Percentiles rank a stretch among this genome's conserved stretches.
Evolutionary conservation across 2,888 invertebrate species (phyloP).

Genomic region (Ophion obscuratus): DNA sequence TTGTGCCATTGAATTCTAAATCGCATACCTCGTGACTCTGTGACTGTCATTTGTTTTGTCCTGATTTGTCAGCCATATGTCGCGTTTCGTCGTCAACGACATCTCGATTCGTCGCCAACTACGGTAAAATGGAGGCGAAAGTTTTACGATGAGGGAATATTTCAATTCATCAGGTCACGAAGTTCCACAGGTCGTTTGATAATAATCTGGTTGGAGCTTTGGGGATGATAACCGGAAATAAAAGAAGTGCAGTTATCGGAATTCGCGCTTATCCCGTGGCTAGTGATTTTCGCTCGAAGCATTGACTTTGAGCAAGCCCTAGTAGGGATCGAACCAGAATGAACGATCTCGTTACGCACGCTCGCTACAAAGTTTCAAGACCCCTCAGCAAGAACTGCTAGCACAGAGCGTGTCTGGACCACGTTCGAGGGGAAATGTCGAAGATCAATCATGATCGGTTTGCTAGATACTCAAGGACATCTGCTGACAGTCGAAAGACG

Average conservation of each 20-base stretch:
- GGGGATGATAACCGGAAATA: slow-evolving; percentile 8
- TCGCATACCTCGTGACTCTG: background rate
- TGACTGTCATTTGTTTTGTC: slow-evolving; percentile 73
- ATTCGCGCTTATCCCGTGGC: background rate
- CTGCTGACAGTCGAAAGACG: slow-evolving; percentile 59
- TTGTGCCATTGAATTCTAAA: slow-evolving; percentile 4
- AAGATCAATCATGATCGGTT: slow-evolving; percentile 73
- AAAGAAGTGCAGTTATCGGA: slow-evolving; percentile 16
- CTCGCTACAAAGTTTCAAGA: slow-evolving; percentile 4
- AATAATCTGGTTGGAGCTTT: slow-evolving; percentile 34
- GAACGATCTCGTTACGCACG: slow-evolving; percentile 22
- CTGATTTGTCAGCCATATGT: slow-evolving; percentile 49
- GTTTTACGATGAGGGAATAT: background rate
- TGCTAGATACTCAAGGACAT: slow-evolving; percentile 71
- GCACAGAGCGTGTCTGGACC: background rate
- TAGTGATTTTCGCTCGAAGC: slow-evolving; percentile 14
- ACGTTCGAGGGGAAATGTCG: slow-evolving; percentile 54
- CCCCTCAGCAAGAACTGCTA: slow-evolving; percentile 8
- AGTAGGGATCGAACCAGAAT: slow-evolving; percentile 1
- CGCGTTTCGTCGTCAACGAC: background rate
- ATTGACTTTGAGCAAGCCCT: background rate
- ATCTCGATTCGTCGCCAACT: background rate
- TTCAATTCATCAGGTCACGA: background rate
- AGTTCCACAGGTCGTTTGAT: slow-evolving; percentile 25
- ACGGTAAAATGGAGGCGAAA: slow-evolving; percentile 68